phyloP scores from a whole-genome alignment of 2,888 invertebrate genomes.

The Dorcus hopei region DNA sequence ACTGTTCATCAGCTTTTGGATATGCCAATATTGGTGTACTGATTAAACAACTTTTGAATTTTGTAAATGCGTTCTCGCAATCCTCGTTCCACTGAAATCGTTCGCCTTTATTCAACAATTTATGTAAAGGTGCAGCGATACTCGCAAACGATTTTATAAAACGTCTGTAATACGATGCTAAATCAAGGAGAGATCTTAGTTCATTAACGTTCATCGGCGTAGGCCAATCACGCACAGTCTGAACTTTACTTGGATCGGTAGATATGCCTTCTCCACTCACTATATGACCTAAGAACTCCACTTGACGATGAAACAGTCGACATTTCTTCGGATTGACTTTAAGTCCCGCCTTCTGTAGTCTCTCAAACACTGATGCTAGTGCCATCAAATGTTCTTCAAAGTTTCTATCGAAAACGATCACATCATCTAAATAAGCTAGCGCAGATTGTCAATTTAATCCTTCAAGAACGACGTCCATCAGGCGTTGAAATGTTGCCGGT shows the following conservation, averaged over 20 bases:
- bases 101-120: slow-evolving; percentile 18
- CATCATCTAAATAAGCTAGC: not conserved
- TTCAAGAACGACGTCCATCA: not conserved
- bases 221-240: slow-evolving; percentile 12
- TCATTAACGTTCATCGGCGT: slow-evolving; percentile 10
- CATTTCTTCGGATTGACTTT: not conserved
- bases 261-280: not conserved
- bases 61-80: slow-evolving; percentile 15
- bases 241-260: not conserved
- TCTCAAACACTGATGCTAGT: slow-evolving; percentile 6
- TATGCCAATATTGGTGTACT: slow-evolving; percentile 21
- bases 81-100: slow-evolving; percentile 18
- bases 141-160: slow-evolving; percentile 24
- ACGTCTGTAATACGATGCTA: slow-evolving; percentile 25
- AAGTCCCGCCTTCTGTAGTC: not conserved
- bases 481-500: no score
- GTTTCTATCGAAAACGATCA: slow-evolving; percentile 17
- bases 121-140: slow-evolving; percentile 16
- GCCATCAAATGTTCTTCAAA: slow-evolving; percentile 27
- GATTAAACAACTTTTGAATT: slow-evolving; percentile 2
- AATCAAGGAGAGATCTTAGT: slow-evolving; percentile 21
- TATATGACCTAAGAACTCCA: not conserved
- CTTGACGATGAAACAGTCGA: not conserved
- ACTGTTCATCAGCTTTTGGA: slow-evolving; percentile 16
- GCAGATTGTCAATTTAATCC: not conserved